Evolutionary conservation across 2,797 vertebrate species (phyloP), one percentile per base, ranked within the genome.

Genomic region (Myiothlypis coronata): DNA sequence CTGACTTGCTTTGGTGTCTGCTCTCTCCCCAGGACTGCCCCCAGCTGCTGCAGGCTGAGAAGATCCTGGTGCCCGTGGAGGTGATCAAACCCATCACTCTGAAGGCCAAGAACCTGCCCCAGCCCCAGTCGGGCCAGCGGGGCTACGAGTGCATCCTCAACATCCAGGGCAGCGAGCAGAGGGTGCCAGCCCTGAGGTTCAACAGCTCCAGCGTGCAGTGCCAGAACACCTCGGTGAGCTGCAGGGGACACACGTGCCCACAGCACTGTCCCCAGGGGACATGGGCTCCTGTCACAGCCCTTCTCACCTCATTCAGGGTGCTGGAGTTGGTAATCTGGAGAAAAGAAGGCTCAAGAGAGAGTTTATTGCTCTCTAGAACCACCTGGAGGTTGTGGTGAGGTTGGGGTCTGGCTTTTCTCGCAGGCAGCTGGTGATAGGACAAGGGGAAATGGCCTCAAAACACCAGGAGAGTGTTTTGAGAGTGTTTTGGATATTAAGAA

Each of bases 131-230:
- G 0, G 99, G 99, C 22, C 99, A 99, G 97, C 96, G 98, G 0
- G 99, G 99, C 15, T 99, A 99, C 0, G 99, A 99, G 94, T 99
- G 99, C 87, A 96, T 99, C 94, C 97, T 99, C 75, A 99, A 88
- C 97, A 99, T 99, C 97, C 99, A 99, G 94, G 99, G 99, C 53
- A 98, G 95, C 0, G 98, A 99, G 96, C 98, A 99, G 96, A 85
- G 99, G 47, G 99, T 99, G 26, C 99, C 99, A 0, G 99, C 99
- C 35, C 91, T 99, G 83, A 98, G 99, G 88, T 99, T 99, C 98
- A 99, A 99, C 98, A 99, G 99, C 97, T 99, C 99, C 97, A 99
- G 99, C 0, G 99, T 99, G 77, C 99, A 99, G 96, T 99, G 99
- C 97, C 99, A 99, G 96, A 99, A 99, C 98, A 99, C 99, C 61